Evolutionary conservation across 2,113 vertebrate species (phyloP), one percentile per base, ranked within the genome.

Genomic region (Phocoena sinus): DNA sequence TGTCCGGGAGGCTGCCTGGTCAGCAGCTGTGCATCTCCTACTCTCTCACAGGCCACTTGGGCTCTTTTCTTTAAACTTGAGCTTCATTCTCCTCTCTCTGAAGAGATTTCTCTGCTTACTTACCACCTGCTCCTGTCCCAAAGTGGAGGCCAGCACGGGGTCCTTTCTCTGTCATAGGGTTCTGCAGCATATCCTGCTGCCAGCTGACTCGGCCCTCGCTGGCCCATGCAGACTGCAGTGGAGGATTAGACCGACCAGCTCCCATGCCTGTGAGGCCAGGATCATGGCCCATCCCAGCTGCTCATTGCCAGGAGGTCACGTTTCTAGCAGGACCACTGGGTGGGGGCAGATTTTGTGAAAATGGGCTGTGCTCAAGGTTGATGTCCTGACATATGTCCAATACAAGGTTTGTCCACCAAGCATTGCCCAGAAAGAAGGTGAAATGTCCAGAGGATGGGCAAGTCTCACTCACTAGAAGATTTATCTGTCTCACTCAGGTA

Each of bases 231-330:
- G 60, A n/a, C 67, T 28, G 15, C 17, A 67, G 21, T 31, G 41
- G 36, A 70, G 12, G 23, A 44, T 11, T 6, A 10, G 25, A 33
- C 4, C 17, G 13, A 79, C 63, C 21, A 33, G 62, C 33, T 41
- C n/a, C 41, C 3, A 17, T 8, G 6, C 26, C 79, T 65, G 20
- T 5, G 44, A 67, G 14, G 11, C 47, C 10, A 4, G 36, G 26
- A 12, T 82, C 3, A 5, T n/a, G 6, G 56, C 33, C 0, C 11
- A 65, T 14, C 15, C 21, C 28, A 53, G 47, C 25, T 4, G 0
- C n/a, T 63, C 5, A 3, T 23, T 60, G 17, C 82, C 47, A 50
- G 86, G 41, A 53, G 47, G 33, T 56, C 80, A 82, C 6, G 36
- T 53, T 12, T 8, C 12, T 38, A 81, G 13, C 2, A 80, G 33